A percentile compares a stretch with the other conserved stretches of the same genome.
phyloP scores from a whole-genome alignment of 2,888 invertebrate species.

The Plusia festucae region DNA sequence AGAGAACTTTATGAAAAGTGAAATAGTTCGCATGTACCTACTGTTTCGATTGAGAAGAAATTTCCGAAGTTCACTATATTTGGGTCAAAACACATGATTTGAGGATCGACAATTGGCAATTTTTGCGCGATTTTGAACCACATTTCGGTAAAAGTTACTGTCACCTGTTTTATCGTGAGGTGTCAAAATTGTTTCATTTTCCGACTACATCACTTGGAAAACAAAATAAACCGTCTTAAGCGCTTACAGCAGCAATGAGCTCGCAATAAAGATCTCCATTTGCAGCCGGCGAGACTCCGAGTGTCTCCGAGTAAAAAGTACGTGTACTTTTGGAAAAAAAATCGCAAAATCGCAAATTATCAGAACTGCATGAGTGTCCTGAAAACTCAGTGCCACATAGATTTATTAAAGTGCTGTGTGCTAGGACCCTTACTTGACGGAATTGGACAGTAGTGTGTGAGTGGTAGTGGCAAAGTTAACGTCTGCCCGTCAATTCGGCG shows the following conservation, averaged over 20 bases:
- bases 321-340: no score
- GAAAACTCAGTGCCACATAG: background rate
- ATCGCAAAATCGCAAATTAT: no score
- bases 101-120: slow-evolving; percentile 1
- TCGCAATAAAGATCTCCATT: no score
- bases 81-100: slow-evolving; percentile 6
- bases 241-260: background rate
- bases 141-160: background rate
- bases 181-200: background rate
- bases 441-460: slow-evolving; percentile 27
- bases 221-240: background rate
- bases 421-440: background rate
- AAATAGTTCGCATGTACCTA: slow-evolving; percentile 56
- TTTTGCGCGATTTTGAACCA: background rate
- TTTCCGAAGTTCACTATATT: slow-evolving; percentile 44
- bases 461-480: slow-evolving; percentile 19
- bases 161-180: background rate
- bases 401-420: background rate
- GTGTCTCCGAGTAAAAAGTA: no score
- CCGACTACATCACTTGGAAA: background rate
- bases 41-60: slow-evolving; percentile 34
- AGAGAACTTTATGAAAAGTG: slow-evolving; percentile 53
- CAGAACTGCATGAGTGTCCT: background rate
- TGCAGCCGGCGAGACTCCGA: no score
- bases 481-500: slow-evolving; percentile 21